Conservation (phyloP, 2,113 vertebrate genomes). For the Gasterosteus nipponicus region DNA sequence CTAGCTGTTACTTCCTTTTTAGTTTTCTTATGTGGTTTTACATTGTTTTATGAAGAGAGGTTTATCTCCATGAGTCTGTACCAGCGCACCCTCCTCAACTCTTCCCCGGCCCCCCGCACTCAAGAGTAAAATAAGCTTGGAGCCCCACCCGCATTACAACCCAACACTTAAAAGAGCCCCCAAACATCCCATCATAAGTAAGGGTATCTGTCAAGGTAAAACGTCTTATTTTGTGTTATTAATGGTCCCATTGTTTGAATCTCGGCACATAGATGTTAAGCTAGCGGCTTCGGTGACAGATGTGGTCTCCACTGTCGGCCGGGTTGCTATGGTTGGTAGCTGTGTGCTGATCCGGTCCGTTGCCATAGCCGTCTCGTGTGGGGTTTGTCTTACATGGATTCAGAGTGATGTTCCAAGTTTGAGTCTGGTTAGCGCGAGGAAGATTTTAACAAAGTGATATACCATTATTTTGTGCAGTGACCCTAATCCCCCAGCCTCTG, state of each 20-base stretch:
- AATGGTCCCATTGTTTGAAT: constrained; percentile 54
- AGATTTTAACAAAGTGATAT: constrained; percentile 10
- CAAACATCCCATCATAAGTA: constrained; percentile 16
- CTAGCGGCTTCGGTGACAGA: constrained; percentile 41
- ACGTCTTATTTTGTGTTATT: constrained; percentile 40
- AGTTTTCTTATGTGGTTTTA: constrained; percentile 78
- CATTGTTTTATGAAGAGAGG: constrained; percentile 68
- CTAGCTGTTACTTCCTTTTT: constrained; percentile 61
- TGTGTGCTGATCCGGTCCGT: constrained; percentile 36
- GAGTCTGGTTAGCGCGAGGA: constrained; percentile 25
- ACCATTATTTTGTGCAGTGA: constrained; percentile 45
- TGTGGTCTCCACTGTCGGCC: constrained; percentile 56
- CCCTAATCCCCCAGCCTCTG: neutral
- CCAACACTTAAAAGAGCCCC: constrained; percentile 29
- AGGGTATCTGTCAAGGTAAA: constrained; percentile 49
- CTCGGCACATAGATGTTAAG: constrained; percentile 59
- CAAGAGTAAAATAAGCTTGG: constrained; percentile 62
- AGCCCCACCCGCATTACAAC: constrained; percentile 21
- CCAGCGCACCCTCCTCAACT: constrained; percentile 49
- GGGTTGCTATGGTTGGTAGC: constrained; percentile 40
- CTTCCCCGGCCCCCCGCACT: constrained; percentile 38
- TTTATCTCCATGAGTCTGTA: constrained; percentile 70
- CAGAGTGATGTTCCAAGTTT: constrained; percentile 31
- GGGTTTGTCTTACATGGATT: constrained; percentile 36
- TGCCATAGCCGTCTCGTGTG: constrained; percentile 40